A percentile compares a stretch with the other conserved stretches of the same genome.
Evolutionary conservation across 2,888 invertebrate genomes (phyloP).

Genomic region (Pristionchus maxplancki): DNA sequence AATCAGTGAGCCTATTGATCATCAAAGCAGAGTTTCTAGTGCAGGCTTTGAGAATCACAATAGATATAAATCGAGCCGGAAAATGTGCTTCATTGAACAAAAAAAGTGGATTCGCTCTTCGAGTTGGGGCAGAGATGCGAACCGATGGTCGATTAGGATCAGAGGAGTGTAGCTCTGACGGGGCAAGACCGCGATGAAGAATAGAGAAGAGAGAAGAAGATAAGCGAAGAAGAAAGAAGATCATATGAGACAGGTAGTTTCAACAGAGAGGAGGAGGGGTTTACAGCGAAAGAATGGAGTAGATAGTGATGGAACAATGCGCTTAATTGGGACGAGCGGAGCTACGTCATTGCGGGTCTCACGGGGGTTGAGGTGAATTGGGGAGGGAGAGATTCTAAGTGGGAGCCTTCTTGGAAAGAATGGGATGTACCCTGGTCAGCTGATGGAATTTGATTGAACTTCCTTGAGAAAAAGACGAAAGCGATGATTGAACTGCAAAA

Average conservation of each 20-base stretch:
- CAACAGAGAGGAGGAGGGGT: neutral
- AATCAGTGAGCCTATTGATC: no score
- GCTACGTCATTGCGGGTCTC: neutral
- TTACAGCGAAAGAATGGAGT: slow-evolving; percentile 26
- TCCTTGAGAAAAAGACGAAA: neutral
- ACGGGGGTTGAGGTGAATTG: neutral
- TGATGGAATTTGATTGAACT: neutral
- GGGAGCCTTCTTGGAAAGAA: neutral
- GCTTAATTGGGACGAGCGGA: neutral
- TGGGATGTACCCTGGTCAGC: neutral
- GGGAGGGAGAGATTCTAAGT: slow-evolving; percentile 6
- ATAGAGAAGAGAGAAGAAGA: neutral
- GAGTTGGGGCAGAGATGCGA: no score
- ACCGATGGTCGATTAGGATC: neutral
- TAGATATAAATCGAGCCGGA: no score
- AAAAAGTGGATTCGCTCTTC: no score
- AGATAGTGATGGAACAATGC: slow-evolving; percentile 25
- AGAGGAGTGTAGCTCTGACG: neutral
- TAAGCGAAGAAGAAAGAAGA: neutral
- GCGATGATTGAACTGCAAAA: neutral
- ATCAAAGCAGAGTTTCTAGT: no score
- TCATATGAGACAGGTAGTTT: slow-evolving; percentile 18
- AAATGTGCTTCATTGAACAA: no score
- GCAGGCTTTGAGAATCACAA: no score
- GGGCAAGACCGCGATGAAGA: neutral